Evolutionary conservation across 2,797 vertebrate species (phyloP).

Genomic region (Brachyalestes nurse): DNA sequence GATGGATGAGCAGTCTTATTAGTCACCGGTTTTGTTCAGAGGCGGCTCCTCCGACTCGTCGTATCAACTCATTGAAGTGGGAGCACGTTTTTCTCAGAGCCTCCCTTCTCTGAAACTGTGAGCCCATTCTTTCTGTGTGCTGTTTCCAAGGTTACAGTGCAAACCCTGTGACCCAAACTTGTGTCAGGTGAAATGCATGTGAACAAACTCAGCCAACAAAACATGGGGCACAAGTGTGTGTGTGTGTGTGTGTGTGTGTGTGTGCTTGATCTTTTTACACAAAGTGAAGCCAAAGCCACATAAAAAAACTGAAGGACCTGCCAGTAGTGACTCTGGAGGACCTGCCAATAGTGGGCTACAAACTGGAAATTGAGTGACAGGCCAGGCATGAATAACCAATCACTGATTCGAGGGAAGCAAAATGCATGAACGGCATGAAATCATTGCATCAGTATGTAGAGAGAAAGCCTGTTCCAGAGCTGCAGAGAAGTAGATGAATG

Average conservation of each 20-base stretch:
- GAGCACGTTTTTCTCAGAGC: constrained; percentile 22
- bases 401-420: not conserved
- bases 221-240: not conserved
- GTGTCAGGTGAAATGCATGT: constrained; percentile 59
- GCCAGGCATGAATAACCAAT: constrained; percentile 45
- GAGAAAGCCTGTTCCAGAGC: not conserved
- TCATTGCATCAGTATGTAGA: constrained; percentile 25
- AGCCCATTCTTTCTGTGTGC: constrained; percentile 46
- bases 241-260: not conserved
- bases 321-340: not conserved
- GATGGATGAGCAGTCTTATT: not conserved
- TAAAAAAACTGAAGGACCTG: not conserved
- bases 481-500: not conserved
- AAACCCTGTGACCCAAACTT: constrained; percentile 41
- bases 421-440: constrained; percentile 20
- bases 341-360: not conserved
- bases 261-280: not conserved
- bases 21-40: constrained; percentile 19
- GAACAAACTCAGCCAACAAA: constrained; percentile 24
- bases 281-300: not conserved
- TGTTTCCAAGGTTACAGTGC: constrained; percentile 51
- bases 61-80: constrained; percentile 29
- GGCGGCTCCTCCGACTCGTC: constrained; percentile 20
- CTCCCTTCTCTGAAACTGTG: constrained; percentile 39
- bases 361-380: constrained; percentile 6